Percentiles rank a stretch among this genome's conserved stretches.
Conservation (phyloP, 2,113 vertebrate species). For the Leucopsar rothschildi region DNA sequence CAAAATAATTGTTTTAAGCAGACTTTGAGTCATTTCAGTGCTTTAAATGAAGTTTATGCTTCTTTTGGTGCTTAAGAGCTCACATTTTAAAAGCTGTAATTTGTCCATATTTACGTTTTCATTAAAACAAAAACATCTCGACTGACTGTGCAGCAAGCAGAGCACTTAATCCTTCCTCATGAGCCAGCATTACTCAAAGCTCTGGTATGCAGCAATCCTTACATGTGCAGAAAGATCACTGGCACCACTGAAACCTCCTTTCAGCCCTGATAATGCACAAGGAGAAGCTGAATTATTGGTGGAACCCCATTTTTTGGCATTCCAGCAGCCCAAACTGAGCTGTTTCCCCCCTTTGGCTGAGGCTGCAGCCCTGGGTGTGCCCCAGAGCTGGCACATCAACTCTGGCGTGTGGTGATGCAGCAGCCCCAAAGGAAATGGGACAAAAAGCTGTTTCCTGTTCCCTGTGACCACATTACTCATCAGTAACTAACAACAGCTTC, state of each 20-base stretch:
- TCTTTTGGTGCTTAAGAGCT: not conserved
- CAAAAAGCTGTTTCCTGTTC: conserved; percentile 36
- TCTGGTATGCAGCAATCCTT: not conserved
- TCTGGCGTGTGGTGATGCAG: not conserved
- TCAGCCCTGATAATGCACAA: not conserved
- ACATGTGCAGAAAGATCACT: not conserved
- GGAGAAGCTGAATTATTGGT: not conserved
- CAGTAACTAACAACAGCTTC: not conserved
- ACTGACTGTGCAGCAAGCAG: not conserved
- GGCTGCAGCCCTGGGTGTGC: not conserved
- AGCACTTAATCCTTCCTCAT: not conserved
- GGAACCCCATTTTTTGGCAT: not conserved
- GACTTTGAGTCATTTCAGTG: not conserved
- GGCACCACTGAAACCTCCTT: not conserved
- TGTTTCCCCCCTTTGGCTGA: accelerated
- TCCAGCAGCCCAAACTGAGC: not conserved
- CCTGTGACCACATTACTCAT: not conserved
- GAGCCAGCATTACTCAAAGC: not conserved
- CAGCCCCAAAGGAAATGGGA: not conserved
- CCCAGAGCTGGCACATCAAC: not conserved
- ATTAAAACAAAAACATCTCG: not conserved
- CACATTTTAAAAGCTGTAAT: accelerated
- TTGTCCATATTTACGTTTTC: not conserved
- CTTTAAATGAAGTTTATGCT: not conserved
- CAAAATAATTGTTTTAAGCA: not conserved